Conservation (phyloP, 2,888 invertebrate genomes). For the Ectemnius cavifrons region DNA sequence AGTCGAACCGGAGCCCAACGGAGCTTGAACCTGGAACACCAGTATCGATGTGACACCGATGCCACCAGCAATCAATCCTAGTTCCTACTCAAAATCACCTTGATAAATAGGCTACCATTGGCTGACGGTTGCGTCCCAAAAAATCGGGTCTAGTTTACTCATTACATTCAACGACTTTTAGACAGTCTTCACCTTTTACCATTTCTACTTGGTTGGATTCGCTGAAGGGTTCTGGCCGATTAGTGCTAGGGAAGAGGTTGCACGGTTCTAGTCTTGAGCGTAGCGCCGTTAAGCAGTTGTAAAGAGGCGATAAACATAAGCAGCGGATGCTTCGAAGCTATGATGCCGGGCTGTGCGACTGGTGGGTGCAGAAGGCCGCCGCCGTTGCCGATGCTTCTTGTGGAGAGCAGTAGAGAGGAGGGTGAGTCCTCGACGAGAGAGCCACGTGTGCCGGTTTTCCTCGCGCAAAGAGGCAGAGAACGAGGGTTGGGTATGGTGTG, state of each 20-base stretch:
- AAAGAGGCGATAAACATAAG: conserved; percentile 76
- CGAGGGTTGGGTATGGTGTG: neutral
- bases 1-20: conserved; percentile 1
- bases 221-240: too few species aligned
- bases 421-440: conserved; percentile 48
- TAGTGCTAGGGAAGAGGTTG: neutral
- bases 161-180: too few species aligned
- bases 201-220: too few species aligned
- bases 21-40: neutral
- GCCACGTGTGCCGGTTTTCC: conserved; percentile 56
- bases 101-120: too few species aligned
- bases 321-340: conserved; percentile 45
- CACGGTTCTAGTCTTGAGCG: conserved; percentile 66
- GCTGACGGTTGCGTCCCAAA: too few species aligned
- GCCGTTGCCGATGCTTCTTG: neutral
- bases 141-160: too few species aligned
- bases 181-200: too few species aligned
- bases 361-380: conserved; percentile 46
- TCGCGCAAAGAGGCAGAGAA: conserved; percentile 25
- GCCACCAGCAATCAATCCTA: too few species aligned
- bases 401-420: conserved; percentile 31
- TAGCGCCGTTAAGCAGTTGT: conserved; percentile 73
- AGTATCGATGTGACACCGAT: conserved; percentile 1
- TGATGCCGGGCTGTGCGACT: conserved; percentile 56
- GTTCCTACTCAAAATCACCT: too few species aligned